Evolutionary conservation across 1,140 invertebrate species (phyloP), one percentile per base, ranked within the genome.

Genomic region (Epicauta chinensis): DNA sequence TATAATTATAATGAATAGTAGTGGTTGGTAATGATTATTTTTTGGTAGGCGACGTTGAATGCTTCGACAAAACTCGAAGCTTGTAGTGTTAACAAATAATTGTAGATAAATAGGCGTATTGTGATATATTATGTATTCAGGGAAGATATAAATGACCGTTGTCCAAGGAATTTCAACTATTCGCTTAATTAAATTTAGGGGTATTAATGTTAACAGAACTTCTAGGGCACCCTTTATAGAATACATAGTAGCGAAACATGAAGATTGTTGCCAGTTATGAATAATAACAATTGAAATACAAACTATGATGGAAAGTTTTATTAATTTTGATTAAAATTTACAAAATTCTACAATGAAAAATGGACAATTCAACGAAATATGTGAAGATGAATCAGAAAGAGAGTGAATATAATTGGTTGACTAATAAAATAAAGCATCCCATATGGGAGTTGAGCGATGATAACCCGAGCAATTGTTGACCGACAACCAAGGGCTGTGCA

Each of bases 151-250:
- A 62, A 62, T 62, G 60, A 62, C 60, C 60, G 53, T 58, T 62
- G 60, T 56, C 60, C 60, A 56, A 60, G 60, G 60, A 62, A 62
- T 62, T 62, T 58, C 60, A 62, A 59, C 55, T 62, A 62, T 62
- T 62, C 60, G 60, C 60, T 62, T 62, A 62, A 62, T 62, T 62
- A 62, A 62, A 62, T 62, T 62, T 62, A 35, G 50, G 23, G 60
- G 42, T 62, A 62, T 62, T 58, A 58, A 62, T 60, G 60, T 58
- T 60, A 60, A 46, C 55, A 50, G 60, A 62, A 62, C 52, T 62
- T 58, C 49, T 53, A 50, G 45, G 45, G 45, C 45, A 38, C 45
- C 45, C 43, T 17, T 46, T 37, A 7, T 16, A 17, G 16, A 47
- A 47, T 43, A 43, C 15, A 47, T 37, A 47, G 45, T 47, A 47